Evolutionary conservation across 2,113 vertebrate genomes (phyloP), one percentile per base, ranked within the genome.

Genomic region (Chloroceryle aenea): DNA sequence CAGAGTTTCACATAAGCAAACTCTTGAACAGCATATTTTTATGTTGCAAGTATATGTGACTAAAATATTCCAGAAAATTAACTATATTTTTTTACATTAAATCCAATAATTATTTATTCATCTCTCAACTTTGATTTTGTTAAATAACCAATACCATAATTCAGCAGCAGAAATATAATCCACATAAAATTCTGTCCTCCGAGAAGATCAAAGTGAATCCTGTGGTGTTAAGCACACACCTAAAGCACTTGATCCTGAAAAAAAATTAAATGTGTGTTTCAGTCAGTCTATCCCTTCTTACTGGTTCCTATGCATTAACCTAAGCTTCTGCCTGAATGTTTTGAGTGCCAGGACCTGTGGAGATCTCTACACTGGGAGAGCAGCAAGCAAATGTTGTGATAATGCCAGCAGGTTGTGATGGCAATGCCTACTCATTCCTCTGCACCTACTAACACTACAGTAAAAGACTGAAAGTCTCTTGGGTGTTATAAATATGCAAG

Each of bases 121-220:
- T 84, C 72, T 74, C 40, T 32, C 80, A 72, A 43, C 76, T 95
- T 81, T 89, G 80, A 81, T 92, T 95, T 84, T 74, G 29, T 87
- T 89, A 78, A 93, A 71, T 72, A 95, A 72, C 76, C 52, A 56
- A 56, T 84, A 81, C 32, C 9, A 9, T 56, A 59, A 80, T 86
- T 94, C 55, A 47, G 67, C 90, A 63, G 47, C 18, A 48, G 76
- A 78, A 77, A 77, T 80, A 91, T 86, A 91, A 94, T 94, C 87
- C 76, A 56, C 21, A 23, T 47, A 40, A 90, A 71, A 92, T 88
- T 90, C 79, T 45, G 32, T 74, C 87, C 64, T 88, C 12, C 0
- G 59, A 84, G 87, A 82, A 96, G 90, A 96, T 96, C 92, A 93
- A 95, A 96, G 85, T 7, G 63, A 91, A 42, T 90, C 61, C 59